phyloP scores from a whole-genome alignment of 2,797 vertebrate species.

The Lepus townsendii region DNA sequence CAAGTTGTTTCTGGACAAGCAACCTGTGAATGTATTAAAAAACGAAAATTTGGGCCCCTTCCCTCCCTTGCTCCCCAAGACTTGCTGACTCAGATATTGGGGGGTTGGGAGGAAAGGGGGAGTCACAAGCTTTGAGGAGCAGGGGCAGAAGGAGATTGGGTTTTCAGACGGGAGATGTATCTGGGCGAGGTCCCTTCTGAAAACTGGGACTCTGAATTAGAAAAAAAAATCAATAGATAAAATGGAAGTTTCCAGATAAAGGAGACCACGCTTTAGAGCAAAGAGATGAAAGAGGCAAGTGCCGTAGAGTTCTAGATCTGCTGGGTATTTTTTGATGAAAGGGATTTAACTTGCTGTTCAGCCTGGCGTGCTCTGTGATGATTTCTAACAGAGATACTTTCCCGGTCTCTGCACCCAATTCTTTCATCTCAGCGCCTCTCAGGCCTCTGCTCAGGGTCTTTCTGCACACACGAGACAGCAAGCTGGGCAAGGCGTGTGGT shows the following conservation, averaged over 20 bases:
- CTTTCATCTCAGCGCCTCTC: neutral
- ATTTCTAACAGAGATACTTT: neutral
- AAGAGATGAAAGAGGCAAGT: conserved; percentile 28
- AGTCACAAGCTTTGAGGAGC: neutral
- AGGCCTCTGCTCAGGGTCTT: neutral
- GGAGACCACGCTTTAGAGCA: conserved; percentile 52
- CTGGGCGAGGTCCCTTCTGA: conserved; percentile 10
- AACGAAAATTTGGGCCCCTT: neutral
- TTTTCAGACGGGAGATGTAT: neutral
- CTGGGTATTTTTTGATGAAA: conserved; percentile 61
- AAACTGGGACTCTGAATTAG: conserved; percentile 41
- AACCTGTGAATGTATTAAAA: neutral
- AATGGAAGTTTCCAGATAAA: conserved; percentile 48
- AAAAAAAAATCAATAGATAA: conserved; percentile 39
- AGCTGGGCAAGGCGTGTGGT: neutral
- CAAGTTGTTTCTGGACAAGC: neutral
- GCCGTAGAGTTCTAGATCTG: conserved; percentile 34
- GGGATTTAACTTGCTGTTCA: conserved; percentile 4
- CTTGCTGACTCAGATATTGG: neutral
- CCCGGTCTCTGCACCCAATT: neutral
- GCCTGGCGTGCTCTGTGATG: neutral
- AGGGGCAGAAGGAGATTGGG: neutral
- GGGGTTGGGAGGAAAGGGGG: neutral
- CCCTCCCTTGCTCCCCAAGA: neutral
- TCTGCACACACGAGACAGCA: neutral